A percentile compares a stretch with the other conserved stretches of the same genome.
phyloP scores from a whole-genome alignment of 2,113 vertebrate species.

The Toxostoma redivivum region DNA sequence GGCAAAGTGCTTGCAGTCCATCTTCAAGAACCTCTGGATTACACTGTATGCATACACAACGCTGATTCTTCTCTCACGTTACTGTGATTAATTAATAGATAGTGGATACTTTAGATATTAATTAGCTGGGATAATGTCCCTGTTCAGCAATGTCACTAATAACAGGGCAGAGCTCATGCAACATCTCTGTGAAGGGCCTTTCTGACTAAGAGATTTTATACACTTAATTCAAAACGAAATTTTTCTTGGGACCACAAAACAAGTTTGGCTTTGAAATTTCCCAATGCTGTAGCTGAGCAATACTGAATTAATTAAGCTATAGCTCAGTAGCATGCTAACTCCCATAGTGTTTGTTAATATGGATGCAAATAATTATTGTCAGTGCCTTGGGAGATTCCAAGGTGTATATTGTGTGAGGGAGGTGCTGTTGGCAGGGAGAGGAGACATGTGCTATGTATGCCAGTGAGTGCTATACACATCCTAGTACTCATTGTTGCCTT shows the following conservation, averaged over 20 bases:
- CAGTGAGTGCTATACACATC: not conserved
- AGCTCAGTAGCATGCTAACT: not conserved
- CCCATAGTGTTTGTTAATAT: not conserved
- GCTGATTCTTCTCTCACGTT: not conserved
- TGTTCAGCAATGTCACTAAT: not conserved
- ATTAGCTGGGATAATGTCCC: not conserved
- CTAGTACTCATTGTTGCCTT: not conserved
- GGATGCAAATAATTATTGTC: not conserved
- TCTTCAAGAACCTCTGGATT: not conserved
- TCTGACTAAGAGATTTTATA: not conserved
- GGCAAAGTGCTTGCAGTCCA: not conserved
- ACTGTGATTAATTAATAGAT: slow-evolving; percentile 10
- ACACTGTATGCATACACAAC: not conserved
- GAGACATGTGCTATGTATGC: accelerated
- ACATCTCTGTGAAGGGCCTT: not conserved
- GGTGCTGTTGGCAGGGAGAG: not conserved
- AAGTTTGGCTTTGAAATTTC: not conserved
- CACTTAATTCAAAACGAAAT: not conserved
- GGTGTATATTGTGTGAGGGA: not conserved
- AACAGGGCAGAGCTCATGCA: not conserved
- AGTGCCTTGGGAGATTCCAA: not conserved
- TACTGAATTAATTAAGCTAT: not conserved
- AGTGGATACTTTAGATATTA: not conserved
- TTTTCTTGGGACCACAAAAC: not conserved
- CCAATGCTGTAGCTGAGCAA: accelerated